Conservation (phyloP, 2,797 vertebrate species). For the Esox lucius region DNA sequence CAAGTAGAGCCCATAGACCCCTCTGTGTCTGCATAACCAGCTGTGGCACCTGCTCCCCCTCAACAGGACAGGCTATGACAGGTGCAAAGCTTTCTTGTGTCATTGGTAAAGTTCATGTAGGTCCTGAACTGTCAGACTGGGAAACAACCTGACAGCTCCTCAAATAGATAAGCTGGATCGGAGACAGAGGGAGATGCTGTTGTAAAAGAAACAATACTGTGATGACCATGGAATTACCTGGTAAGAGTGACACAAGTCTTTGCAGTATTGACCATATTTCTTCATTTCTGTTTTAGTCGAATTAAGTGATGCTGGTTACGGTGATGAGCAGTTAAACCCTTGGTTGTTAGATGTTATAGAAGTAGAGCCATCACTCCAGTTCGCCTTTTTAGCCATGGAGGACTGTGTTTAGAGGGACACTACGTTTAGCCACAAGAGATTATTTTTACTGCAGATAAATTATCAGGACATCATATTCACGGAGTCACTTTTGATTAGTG, state of each 20-base stretch:
- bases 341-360: not conserved
- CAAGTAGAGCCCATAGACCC: not conserved
- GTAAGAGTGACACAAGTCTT: constrained; percentile 32
- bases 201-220: not conserved
- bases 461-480: constrained; percentile 56
- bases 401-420: constrained; percentile 42
- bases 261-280: not conserved
- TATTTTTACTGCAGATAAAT: constrained; percentile 56
- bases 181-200: not conserved
- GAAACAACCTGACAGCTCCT: constrained; percentile 1
- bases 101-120: not conserved
- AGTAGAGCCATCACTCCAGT: not conserved
- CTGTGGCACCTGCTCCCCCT: not conserved
- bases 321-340: not conserved
- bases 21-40: not conserved
- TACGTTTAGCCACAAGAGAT: constrained; percentile 34
- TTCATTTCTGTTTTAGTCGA: not conserved
- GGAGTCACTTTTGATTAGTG: constrained; percentile 61
- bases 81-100: constrained; percentile 1
- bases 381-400: constrained; percentile 51
- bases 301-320: not conserved
- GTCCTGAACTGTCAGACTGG: constrained; percentile 1
- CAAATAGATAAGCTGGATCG: not conserved
- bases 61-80: not conserved
- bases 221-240: constrained; percentile 10